Conservation (phyloP, 2,888 invertebrate species). For the Luperina nickerlii region DNA sequence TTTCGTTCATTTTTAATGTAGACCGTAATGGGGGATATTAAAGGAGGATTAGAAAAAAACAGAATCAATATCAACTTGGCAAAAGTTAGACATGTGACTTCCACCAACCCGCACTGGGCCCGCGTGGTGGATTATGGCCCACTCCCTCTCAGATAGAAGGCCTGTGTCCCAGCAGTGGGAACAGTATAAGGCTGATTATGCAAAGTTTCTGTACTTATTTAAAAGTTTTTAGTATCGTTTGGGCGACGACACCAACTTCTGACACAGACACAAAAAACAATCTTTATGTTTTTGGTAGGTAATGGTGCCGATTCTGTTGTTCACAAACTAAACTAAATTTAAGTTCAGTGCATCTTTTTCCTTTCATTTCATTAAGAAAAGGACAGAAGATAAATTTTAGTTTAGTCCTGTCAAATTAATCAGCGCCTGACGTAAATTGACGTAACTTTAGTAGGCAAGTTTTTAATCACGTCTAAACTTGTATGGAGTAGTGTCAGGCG, state of each 20-base stretch:
- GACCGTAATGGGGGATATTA: not conserved
- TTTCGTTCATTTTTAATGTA: slow-evolving; percentile 19
- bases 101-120: not conserved
- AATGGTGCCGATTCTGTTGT: too few species aligned
- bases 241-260: not conserved
- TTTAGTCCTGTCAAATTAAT: too few species aligned
- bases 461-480: too few species aligned
- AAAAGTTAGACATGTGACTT: not conserved
- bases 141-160: not conserved
- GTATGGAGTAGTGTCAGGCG: too few species aligned
- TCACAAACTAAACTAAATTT: too few species aligned
- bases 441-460: too few species aligned
- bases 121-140: not conserved
- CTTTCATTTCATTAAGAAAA: too few species aligned
- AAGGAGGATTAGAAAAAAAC: not conserved
- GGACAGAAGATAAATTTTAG: too few species aligned
- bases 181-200: not conserved
- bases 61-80: not conserved
- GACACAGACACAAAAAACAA: not conserved
- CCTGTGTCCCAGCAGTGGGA: not conserved
- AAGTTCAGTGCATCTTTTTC: too few species aligned
- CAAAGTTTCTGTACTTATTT: not conserved
- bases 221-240: not conserved
- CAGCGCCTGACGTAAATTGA: too few species aligned
- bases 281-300: not conserved